phyloP scores from a whole-genome alignment of 2,113 vertebrate genomes.

The Athene noctua region DNA sequence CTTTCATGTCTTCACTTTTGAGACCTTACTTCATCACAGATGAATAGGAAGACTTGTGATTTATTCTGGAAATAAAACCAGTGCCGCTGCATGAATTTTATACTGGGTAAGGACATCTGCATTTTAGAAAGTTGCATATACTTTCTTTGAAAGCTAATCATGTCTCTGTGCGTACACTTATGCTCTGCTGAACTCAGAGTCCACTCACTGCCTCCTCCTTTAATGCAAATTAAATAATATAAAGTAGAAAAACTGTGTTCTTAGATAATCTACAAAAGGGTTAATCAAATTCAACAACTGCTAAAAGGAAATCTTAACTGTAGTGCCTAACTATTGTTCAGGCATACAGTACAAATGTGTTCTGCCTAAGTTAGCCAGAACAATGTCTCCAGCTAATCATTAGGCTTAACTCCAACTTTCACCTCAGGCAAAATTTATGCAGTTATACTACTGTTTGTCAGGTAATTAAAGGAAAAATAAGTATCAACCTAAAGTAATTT shows the following conservation, averaged over 20 bases:
- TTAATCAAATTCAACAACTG: conserved; percentile 64
- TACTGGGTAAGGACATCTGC: neutral
- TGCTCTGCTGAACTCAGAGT: neutral
- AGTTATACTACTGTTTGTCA: conserved; percentile 67
- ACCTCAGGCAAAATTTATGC: conserved; percentile 71
- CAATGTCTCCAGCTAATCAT: conserved; percentile 74
- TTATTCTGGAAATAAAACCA: neutral
- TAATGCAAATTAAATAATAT: conserved; percentile 11
- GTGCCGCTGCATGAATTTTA: neutral
- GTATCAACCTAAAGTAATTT: conserved; percentile 40
- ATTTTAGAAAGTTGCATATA: neutral
- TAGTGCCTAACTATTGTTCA: conserved; percentile 69
- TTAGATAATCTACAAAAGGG: conserved; percentile 49
- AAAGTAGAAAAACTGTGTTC: conserved; percentile 20
- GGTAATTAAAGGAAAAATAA: conserved; percentile 67
- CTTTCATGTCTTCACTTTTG: neutral
- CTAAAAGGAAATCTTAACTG: conserved; percentile 60
- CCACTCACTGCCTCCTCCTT: neutral
- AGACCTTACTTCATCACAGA: neutral
- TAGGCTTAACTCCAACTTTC: conserved; percentile 72
- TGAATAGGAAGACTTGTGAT: neutral
- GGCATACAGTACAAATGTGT: conserved; percentile 65
- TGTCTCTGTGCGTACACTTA: neutral
- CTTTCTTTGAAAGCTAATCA: neutral
- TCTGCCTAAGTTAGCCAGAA: conserved; percentile 76